Evolutionary conservation across 2,888 invertebrate genomes (phyloP).

Genomic region (Timema podura): DNA sequence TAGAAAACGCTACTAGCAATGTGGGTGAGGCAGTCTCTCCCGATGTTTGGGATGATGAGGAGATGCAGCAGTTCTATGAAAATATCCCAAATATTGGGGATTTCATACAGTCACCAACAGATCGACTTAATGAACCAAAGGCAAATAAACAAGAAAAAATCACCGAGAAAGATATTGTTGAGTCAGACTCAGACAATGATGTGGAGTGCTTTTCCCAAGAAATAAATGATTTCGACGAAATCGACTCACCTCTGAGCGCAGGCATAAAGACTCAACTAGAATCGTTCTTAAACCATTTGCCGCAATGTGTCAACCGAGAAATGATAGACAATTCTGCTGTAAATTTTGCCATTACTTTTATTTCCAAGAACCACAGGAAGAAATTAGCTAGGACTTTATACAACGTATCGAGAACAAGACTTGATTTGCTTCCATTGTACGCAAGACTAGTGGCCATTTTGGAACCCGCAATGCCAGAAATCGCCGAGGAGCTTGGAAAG

Average conservation of each 20-base stretch:
- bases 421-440: constrained; percentile 92
- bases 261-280: constrained; percentile 66
- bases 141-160: neutral
- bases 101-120: constrained; percentile 45
- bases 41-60: constrained; percentile 85
- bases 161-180: neutral
- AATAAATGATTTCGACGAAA: constrained; percentile 41
- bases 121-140: neutral
- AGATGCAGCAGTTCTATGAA: constrained; percentile 90
- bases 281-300: constrained; percentile 78
- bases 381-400: constrained; percentile 85
- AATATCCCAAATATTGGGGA: constrained; percentile 86
- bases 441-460: constrained; percentile 89
- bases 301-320: constrained; percentile 91
- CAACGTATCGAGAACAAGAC: constrained; percentile 85
- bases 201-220: constrained; percentile 52
- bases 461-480: constrained; percentile 84
- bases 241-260: constrained; percentile 50
- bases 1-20: neutral
- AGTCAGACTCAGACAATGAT: constrained; percentile 39
- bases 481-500: constrained; percentile 80
- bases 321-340: constrained; percentile 93
- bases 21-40: constrained; percentile 36
- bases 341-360: constrained; percentile 88
- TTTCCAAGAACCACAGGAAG: constrained; percentile 89